Evolutionary conservation across 2,113 vertebrate species (phyloP), one percentile per base, ranked within the genome.

Genomic region (cattle (Bos taurus)): DNA sequence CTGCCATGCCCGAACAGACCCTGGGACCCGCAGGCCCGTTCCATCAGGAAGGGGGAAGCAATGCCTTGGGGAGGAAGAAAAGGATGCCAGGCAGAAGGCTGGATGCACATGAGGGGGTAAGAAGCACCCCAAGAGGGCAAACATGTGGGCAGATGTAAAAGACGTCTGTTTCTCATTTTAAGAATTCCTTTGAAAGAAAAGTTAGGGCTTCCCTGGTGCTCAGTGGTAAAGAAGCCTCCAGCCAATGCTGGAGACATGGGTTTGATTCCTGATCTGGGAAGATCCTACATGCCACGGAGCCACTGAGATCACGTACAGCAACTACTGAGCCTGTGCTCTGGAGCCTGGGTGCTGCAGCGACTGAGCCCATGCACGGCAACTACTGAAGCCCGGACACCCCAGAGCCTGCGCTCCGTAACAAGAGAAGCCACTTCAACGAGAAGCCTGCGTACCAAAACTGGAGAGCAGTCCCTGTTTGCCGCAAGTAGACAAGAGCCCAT

Each of bases 291-390:
- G 40, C 6, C n/a, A 3, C 0, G n/a, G n/a, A 13, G 71, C 23
- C 64, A 36, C n/a, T 5, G n/a, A 21, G n/a, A 23, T 77, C 23
- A 4, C 0, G 12, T 2, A 13, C 40, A 40, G 1, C 6, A 23
- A 1, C 71, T 43, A 1, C 36, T 3, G 71, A 43, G 36, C 23
- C 36, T 25, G 71, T 2, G 11, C 36, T 3, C 36, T 25, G 21
- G 71, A 25, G 36, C 71, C 23, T 25, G 36, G 21, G 36, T 0
- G 11, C 71, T 13, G 71, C 36, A 14, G 21, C 67, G 6, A 0
- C 10, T 40, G 67, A 1, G 9, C 67, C 67, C 67, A 21, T 1
- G 19, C 67, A 12, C 2, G 17, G 9, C 2, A 10, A 36, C n/a
- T 8, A 0, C n/a, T 2, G 71, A 25, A 43, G 71, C 36, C 28